Evolutionary conservation across 1,140 invertebrate genomes (phyloP).

Genomic region (Bicyclus anynana): DNA sequence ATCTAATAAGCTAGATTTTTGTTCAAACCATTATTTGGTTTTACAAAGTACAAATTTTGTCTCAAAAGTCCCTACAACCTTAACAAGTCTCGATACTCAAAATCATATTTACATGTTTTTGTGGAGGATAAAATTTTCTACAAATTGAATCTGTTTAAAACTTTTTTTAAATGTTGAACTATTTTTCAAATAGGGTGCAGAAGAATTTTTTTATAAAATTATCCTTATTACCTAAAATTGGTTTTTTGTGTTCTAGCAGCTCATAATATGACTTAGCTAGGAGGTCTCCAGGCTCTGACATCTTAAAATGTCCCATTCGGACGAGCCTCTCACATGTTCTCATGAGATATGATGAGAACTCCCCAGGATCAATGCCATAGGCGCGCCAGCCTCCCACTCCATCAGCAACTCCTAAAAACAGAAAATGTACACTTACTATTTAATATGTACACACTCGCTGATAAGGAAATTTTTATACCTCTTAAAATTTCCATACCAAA

Average conservation of each 20-base stretch:
- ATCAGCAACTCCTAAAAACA: conserved; percentile 93
- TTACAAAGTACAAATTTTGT: too few species aligned
- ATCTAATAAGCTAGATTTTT: too few species aligned
- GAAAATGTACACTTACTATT: not conserved
- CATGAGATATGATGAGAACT: conserved; percentile 96
- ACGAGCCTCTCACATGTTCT: conserved; percentile 95
- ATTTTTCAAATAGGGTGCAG: not conserved
- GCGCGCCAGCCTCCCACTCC: conserved; percentile 98
- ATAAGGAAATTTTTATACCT: too few species aligned
- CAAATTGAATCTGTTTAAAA: too few species aligned
- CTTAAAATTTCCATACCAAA: too few species aligned
- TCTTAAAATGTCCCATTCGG: conserved; percentile 89
- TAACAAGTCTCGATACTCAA: too few species aligned
- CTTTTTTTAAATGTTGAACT: too few species aligned
- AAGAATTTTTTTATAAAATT: not conserved
- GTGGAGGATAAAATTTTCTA: too few species aligned
- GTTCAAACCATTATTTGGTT: too few species aligned
- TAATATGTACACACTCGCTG: too few species aligned
- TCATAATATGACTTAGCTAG: conserved; percentile 94
- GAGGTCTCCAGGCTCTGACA: conserved; percentile 90
- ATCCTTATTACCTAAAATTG: conserved; percentile 86
- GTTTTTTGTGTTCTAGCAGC: conserved; percentile 93
- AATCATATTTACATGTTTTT: too few species aligned
- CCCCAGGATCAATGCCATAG: conserved; percentile 98
- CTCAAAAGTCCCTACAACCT: too few species aligned